Conservation (phyloP, 2,797 vertebrate species). For the Sorex maritimensis region DNA sequence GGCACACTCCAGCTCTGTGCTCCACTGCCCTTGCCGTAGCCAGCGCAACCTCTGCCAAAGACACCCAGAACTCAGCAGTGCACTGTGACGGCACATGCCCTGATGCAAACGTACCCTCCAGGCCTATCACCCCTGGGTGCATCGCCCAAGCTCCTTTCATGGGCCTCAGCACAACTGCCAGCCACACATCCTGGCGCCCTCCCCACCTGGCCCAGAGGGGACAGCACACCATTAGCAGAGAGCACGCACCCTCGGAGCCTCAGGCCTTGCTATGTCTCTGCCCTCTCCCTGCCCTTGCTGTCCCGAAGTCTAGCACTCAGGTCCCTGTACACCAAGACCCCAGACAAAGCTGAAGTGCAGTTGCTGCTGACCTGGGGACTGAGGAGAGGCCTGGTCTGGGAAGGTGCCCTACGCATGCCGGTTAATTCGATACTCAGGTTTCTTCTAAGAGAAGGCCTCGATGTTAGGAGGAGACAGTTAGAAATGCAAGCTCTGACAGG, state of each 20-base stretch:
- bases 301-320: background rate
- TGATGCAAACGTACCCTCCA: background rate
- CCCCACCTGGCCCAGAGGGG: background rate
- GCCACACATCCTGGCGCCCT: too few species aligned
- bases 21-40: background rate
- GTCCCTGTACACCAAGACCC: background rate
- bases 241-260: background rate
- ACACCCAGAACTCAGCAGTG: too few species aligned
- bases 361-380: background rate
- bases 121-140: too few species aligned
- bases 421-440: background rate
- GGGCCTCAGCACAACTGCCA: background rate
- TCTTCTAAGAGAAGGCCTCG: background rate
- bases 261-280: background rate
- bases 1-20: background rate
- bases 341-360: background rate
- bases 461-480: background rate
- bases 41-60: background rate
- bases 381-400: rapidly evolving
- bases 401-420: background rate
- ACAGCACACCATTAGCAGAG: background rate
- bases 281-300: background rate
- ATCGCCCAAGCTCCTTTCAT: background rate
- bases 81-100: background rate
- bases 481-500: background rate